These are phyloP conservation scores for Holotrichia oblita DNA, from an alignment of 1,140 invertebrate species.

Conservation along the genomic window DNA sequence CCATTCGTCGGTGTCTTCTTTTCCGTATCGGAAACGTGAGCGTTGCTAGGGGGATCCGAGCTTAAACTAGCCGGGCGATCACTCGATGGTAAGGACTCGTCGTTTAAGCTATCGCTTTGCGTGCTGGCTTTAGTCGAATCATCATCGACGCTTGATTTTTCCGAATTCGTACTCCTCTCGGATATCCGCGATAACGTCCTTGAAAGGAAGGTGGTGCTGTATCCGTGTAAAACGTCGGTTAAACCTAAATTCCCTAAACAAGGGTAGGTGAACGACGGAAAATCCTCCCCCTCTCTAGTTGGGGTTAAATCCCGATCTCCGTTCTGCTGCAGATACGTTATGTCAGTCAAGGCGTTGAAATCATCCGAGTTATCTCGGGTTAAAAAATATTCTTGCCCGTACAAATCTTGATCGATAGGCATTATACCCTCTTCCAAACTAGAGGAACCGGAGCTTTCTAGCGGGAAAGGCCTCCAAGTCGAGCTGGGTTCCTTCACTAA, in stretches of 20 bases:
- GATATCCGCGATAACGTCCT: slow-evolving; percentile 86
- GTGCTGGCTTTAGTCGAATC: slow-evolving; percentile 84
- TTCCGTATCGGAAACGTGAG: slow-evolving; percentile 66
- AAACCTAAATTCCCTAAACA: slow-evolving; percentile 63
- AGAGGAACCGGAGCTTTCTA: slow-evolving; percentile 78
- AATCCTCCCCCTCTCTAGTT: slow-evolving; percentile 71
- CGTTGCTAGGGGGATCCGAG: slow-evolving; percentile 78
- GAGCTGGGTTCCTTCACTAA: slow-evolving; percentile 71
- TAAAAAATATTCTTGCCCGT: slow-evolving; percentile 63
- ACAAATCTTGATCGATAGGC: slow-evolving; percentile 74
- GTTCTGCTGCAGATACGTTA: slow-evolving; percentile 63
- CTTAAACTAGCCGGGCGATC: slow-evolving; percentile 86
- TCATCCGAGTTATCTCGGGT: slow-evolving; percentile 56
- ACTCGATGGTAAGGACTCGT: slow-evolving; percentile 82
- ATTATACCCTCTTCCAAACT: slow-evolving; percentile 84
- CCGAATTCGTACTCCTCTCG: slow-evolving; percentile 86
- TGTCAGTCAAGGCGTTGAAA: slow-evolving; percentile 52
- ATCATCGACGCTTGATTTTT: slow-evolving; percentile 82
- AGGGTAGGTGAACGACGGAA: slow-evolving; percentile 76
- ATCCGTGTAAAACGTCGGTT: slow-evolving; percentile 74
- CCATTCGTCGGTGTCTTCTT: slow-evolving; percentile 55
- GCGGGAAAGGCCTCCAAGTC: slow-evolving; percentile 83
- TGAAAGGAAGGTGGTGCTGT: slow-evolving; percentile 74
- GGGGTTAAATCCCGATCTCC: slow-evolving; percentile 61
- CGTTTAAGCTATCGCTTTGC: slow-evolving; percentile 82